A percentile compares a stretch with the other conserved stretches of the same genome.
Conservation (phyloP, 2,888 invertebrate species). For the Epinotia nisella region DNA sequence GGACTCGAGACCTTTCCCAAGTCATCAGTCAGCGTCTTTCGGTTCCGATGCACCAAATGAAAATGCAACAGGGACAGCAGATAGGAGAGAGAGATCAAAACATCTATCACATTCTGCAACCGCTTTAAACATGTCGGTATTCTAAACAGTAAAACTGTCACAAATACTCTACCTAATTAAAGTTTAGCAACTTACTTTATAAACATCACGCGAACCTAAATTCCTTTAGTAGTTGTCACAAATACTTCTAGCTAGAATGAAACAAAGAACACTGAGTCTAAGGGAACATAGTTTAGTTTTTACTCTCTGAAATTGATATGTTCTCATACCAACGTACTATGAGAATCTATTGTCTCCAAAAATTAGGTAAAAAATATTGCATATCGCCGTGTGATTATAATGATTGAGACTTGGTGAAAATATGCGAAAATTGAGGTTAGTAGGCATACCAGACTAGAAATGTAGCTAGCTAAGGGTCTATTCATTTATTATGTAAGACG, state of each 20-base stretch:
- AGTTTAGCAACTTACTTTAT: slow-evolving; percentile 12
- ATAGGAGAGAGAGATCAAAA: no score
- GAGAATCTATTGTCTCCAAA: slow-evolving; percentile 30
- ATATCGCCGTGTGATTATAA: slow-evolving; percentile 7
- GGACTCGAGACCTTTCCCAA: no score
- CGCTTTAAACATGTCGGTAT: not conserved
- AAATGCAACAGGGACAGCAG: no score
- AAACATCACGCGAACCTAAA: slow-evolving; percentile 17
- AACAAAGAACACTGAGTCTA: not conserved
- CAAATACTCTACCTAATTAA: slow-evolving; percentile 1
- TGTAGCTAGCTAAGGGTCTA: no score
- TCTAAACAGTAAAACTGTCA: not conserved
- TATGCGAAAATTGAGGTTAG: slow-evolving; percentile 3
- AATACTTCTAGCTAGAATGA: not conserved
- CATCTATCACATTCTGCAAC: not conserved
- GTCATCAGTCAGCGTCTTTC: no score
- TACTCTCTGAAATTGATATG: slow-evolving; percentile 4
- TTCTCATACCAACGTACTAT: not conserved
- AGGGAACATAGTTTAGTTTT: not conserved
- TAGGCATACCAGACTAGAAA: not conserved
- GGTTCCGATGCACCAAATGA: no score
- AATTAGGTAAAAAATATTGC: slow-evolving; percentile 19
- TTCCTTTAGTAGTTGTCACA: not conserved
- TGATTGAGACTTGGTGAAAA: not conserved
- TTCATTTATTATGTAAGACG: no score